Evolutionary conservation across 2,888 invertebrate species (phyloP).

Genomic region (Ichneumoninae sp.): DNA sequence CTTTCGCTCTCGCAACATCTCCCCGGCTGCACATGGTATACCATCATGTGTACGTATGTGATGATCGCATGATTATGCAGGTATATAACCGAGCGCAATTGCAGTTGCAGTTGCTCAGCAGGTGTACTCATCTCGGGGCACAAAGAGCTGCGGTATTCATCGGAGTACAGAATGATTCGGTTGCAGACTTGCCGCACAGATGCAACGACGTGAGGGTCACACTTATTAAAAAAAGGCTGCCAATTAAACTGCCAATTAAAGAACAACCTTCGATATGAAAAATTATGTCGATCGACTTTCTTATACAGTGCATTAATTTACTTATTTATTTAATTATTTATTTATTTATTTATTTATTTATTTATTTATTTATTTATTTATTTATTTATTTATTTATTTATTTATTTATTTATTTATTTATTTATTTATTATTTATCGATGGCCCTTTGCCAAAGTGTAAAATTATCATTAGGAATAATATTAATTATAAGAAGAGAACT

Average conservation of each 20-base stretch:
- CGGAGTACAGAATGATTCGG: constrained; percentile 1
- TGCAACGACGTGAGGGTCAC: not conserved
- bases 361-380: no score
- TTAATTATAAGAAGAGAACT: no score
- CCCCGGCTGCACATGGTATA: not conserved
- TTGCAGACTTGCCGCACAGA: constrained; percentile 5
- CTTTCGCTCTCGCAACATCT: constrained; percentile 24
- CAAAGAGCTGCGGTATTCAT: constrained; percentile 3
- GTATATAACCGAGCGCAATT: not conserved
- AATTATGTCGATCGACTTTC: not conserved
- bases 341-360: no score
- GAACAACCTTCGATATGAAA: not conserved
- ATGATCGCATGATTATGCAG: constrained; percentile 9
- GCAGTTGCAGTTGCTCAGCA: constrained; percentile 12
- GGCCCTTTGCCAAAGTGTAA: no score
- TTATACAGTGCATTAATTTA: not conserved
- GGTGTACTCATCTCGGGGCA: not conserved
- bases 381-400: no score
- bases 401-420: no score
- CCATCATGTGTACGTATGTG: not conserved
- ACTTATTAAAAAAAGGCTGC: not conserved
- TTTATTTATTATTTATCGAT: no score
- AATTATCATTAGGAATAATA: no score
- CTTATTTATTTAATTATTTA: no score
- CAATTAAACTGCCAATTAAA: not conserved